Evolutionary conservation across 2,797 vertebrate genomes (phyloP).

Genomic region (Ammospiza maritima): DNA sequence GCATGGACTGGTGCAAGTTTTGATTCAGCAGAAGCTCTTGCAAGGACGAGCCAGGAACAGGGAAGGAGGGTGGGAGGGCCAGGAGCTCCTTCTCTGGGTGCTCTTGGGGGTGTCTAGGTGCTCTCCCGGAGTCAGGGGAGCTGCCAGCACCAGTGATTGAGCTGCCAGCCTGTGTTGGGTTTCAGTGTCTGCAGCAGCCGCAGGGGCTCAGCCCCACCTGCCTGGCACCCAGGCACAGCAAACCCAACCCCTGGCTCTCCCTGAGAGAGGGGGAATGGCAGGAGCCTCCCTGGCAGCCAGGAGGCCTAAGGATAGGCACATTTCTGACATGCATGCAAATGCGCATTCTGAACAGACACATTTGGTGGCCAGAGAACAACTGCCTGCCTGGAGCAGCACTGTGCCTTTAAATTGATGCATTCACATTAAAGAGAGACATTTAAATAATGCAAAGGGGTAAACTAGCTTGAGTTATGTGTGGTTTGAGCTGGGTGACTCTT

Average conservation of each 20-base stretch:
- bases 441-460: constrained; percentile 72
- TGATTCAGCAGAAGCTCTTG: not conserved
- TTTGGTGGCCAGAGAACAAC: not conserved
- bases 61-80: not conserved
- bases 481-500: constrained; percentile 65
- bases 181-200: not conserved
- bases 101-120: not conserved
- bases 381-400: not conserved
- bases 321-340: not conserved
- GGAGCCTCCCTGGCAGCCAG: not conserved
- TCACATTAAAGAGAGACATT: constrained; percentile 55
- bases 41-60: not conserved
- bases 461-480: constrained; percentile 64
- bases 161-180: not conserved
- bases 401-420: constrained; percentile 44
- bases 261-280: not conserved
- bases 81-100: not conserved
- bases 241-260: no score
- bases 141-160: not conserved
- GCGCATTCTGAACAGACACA: not conserved
- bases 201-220: not conserved
- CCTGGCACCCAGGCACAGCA: not conserved
- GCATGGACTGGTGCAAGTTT: not conserved
- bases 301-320: not conserved
- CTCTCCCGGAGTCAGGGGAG: not conserved